Percentiles rank a stretch among this genome's conserved stretches.
Evolutionary conservation across 2,113 vertebrate species (phyloP).

Genomic region (Camelus dromedarius): DNA sequence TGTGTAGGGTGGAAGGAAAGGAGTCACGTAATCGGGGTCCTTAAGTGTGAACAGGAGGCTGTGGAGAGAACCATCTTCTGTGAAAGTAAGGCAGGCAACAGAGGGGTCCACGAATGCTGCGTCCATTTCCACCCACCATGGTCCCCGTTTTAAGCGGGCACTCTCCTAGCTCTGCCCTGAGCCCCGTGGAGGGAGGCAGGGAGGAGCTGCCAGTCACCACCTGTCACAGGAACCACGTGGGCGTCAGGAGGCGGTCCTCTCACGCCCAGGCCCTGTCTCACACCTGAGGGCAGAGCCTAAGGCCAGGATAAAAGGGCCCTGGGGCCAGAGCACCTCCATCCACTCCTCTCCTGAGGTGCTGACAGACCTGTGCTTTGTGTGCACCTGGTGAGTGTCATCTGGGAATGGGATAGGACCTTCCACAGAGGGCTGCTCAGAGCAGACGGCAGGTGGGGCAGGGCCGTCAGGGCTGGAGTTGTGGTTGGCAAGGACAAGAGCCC

Average conservation of each 20-base stretch:
- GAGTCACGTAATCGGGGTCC: neutral
- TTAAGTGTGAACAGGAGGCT: neutral
- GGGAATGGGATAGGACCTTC: neutral
- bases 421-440: neutral
- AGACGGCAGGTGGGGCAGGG: neutral
- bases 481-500: neutral
- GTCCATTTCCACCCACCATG: neutral
- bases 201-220: neutral
- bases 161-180: neutral
- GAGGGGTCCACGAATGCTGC: neutral
- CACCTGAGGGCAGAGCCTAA: neutral
- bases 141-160: too few relatives aligned
- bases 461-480: neutral
- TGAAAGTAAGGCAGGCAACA: neutral
- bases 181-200: neutral
- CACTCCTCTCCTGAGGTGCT: neutral
- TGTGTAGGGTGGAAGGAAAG: neutral
- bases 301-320: slow-evolving; percentile 56
- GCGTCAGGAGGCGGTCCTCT: neutral
- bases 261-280: slow-evolving; percentile 61
- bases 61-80: neutral
- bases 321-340: neutral
- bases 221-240: slow-evolving; percentile 12
- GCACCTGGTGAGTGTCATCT: neutral
- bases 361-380: neutral